A percentile compares a stretch with the other conserved stretches of the same genome.
Conservation (phyloP, 1,140 invertebrate species). For the Teleogryllus occipitalis region DNA sequence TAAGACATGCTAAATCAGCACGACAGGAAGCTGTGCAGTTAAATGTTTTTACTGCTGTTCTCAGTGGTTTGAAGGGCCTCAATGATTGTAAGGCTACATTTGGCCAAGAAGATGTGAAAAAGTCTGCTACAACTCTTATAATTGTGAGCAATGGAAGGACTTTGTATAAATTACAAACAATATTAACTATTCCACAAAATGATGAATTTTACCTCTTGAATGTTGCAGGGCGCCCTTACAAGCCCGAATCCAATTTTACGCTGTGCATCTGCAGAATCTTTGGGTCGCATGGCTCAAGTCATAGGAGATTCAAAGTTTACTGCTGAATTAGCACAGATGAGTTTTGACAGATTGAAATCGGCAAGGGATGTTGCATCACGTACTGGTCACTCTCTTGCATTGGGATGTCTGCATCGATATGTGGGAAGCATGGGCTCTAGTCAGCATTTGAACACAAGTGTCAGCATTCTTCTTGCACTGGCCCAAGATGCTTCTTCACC, state of each 20-base stretch:
- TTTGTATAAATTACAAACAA: not conserved
- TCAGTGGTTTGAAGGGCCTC: constrained; percentile 80
- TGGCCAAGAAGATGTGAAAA: constrained; percentile 84
- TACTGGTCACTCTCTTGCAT: constrained; percentile 85
- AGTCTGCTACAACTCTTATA: constrained; percentile 72
- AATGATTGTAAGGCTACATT: constrained; percentile 79
- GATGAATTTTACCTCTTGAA: not conserved
- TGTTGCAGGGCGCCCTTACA: constrained; percentile 58
- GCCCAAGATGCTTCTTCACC: constrained; percentile 87
- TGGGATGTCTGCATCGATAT: constrained; percentile 82
- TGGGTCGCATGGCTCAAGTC: constrained; percentile 84
- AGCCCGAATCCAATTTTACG: constrained; percentile 77
- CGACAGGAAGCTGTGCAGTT: constrained; percentile 93
- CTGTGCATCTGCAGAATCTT: constrained; percentile 76
- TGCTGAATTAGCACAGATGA: constrained; percentile 81
- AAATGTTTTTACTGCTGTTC: constrained; percentile 90
- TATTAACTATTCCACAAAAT: not conserved
- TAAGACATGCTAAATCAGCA: constrained; percentile 82
- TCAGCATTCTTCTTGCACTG: constrained; percentile 86
- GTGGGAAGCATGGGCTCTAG: constrained; percentile 84
- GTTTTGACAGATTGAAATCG: constrained; percentile 82
- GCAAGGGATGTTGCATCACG: constrained; percentile 79
- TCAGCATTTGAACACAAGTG: constrained; percentile 85
- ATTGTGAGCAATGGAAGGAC: constrained; percentile 40
- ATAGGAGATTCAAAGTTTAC: constrained; percentile 78